These are phyloP conservation scores for Eueides isabella DNA, from an alignment of 1,140 invertebrate species.

Conservation along the genomic window DNA sequence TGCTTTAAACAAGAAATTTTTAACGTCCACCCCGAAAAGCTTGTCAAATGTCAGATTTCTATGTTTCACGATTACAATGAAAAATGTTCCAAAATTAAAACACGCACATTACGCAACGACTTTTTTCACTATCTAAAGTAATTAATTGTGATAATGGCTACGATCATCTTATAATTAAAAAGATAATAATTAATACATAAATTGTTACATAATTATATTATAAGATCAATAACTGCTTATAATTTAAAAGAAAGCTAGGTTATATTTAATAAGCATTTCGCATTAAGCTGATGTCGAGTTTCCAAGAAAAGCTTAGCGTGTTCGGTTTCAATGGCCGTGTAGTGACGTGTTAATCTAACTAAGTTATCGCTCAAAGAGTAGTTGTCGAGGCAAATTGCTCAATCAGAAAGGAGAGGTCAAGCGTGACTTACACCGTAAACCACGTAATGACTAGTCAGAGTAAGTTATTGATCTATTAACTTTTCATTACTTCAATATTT, in stretches of 20 bases:
- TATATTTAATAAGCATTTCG: slow-evolving; percentile 6
- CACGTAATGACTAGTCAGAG: slow-evolving; percentile 57
- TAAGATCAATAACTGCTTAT: not conserved
- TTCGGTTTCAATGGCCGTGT: slow-evolving; percentile 40
- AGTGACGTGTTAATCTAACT: slow-evolving; percentile 64
- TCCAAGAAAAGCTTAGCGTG: slow-evolving; percentile 32
- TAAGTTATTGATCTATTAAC: slow-evolving; percentile 49
- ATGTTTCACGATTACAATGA: no score
- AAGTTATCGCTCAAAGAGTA: slow-evolving; percentile 57
- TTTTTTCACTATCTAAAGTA: no score
- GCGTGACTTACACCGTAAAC: slow-evolving; percentile 64
- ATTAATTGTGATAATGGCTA: no score
- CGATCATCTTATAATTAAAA: not conserved
- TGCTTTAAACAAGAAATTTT: no score
- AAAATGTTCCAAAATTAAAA: no score
- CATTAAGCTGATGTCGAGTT: not conserved
- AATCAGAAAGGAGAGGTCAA: slow-evolving; percentile 64
- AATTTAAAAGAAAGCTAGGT: not conserved
- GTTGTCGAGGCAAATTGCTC: slow-evolving; percentile 68
- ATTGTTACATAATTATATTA: no score
- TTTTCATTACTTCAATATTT: slow-evolving; percentile 51
- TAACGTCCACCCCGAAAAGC: no score
- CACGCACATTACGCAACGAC: no score
- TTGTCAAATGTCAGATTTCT: no score
- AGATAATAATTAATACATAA: no score